These are phyloP conservation scores for Athene cunicularia DNA, from an alignment of 2,113 vertebrate genomes.

Conservation along the genomic window DNA sequence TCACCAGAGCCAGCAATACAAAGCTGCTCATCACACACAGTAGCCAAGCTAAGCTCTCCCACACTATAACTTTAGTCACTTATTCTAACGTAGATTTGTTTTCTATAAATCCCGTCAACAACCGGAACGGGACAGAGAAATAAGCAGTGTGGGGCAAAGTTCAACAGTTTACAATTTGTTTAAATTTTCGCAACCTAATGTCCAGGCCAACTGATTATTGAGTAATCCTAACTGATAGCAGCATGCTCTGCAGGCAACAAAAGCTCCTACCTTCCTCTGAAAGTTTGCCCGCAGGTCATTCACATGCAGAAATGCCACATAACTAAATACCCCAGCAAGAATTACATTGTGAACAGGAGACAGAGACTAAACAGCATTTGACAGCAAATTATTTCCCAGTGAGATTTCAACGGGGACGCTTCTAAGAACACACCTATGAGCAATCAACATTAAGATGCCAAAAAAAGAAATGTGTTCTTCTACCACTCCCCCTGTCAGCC, in stretches of 20 bases:
- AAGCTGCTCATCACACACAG: slow-evolving; percentile 4
- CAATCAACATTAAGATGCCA: not conserved
- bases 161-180: not conserved
- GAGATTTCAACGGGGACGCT: not conserved
- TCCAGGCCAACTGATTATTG: slow-evolving; percentile 35
- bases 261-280: not conserved
- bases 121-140: not conserved
- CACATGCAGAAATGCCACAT: not conserved
- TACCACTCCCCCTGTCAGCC: not conserved
- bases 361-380: not conserved
- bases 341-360: not conserved
- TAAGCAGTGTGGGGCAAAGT: not conserved
- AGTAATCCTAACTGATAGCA: not conserved
- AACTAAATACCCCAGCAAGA: not conserved
- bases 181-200: slow-evolving; percentile 6
- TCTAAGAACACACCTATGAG: not conserved
- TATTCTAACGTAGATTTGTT: not conserved
- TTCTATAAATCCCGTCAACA: not conserved
- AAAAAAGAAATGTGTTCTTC: not conserved
- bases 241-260: not conserved
- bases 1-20: not conserved
- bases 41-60: not conserved
- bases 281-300: not conserved
- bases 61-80: not conserved
- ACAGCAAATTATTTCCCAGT: not conserved